Evolutionary conservation across 2,797 vertebrate species (phyloP).

Genomic region (Pangasius sanitwongsei): DNA sequence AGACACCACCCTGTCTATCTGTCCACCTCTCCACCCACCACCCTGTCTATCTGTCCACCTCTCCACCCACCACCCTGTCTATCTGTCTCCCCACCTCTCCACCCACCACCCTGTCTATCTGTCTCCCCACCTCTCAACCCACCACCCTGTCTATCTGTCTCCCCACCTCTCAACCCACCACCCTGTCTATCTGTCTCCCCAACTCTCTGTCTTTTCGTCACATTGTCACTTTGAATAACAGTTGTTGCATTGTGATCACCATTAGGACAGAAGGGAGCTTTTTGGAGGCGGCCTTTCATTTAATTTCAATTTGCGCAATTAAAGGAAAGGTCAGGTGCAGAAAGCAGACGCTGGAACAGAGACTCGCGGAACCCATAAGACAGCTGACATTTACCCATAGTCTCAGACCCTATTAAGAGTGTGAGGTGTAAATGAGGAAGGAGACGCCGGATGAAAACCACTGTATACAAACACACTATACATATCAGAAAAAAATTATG

Average conservation of each 20-base stretch:
- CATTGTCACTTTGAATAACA: not conserved
- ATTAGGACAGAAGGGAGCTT: not conserved
- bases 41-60: not conserved
- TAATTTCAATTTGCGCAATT: constrained; percentile 23
- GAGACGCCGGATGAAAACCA: not conserved
- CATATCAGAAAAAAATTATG: not conserved
- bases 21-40: not conserved
- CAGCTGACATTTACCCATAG: constrained; percentile 19
- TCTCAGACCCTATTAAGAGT: constrained; percentile 4
- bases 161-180: not conserved
- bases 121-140: not conserved
- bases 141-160: not conserved
- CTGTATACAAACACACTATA: not conserved
- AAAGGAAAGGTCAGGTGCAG: constrained; percentile 19
- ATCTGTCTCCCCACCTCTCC: not conserved
- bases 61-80: not conserved
- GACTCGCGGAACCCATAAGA: not conserved
- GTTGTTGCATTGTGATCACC: not conserved
- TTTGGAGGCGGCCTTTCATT: not conserved
- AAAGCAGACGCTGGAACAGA: not conserved
- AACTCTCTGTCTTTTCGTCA: not conserved
- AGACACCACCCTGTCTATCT: not conserved
- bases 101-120: not conserved
- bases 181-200: not conserved
- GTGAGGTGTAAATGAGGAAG: not conserved